Conservation (phyloP, 2,888 invertebrate species). For the Diarsia dahlii region DNA sequence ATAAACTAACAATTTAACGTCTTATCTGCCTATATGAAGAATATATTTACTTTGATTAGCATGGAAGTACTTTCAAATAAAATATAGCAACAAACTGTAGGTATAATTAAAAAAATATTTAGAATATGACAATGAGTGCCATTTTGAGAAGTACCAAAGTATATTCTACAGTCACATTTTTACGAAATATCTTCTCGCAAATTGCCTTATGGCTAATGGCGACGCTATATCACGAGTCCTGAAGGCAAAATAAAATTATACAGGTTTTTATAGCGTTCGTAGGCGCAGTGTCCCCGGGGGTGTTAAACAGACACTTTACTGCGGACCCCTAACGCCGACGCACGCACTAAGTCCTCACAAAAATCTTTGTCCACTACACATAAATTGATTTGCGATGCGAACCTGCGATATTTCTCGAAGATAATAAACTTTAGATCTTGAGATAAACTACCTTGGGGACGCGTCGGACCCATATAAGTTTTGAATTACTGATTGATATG, state of each 20-base stretch:
- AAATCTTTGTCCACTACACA: conserved; percentile 64
- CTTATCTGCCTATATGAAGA: conserved; percentile 27
- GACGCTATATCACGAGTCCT: conserved; percentile 68
- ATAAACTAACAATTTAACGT: conserved; percentile 42
- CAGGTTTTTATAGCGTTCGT: conserved; percentile 73
- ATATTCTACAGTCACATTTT: conserved; percentile 56
- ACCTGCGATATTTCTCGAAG: conserved; percentile 56
- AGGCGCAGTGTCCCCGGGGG: conserved; percentile 67
- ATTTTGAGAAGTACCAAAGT: conserved; percentile 25
- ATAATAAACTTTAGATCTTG: conserved; percentile 58
- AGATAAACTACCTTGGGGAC: conserved; percentile 35
- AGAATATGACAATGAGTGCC: neutral
- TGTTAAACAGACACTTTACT: conserved; percentile 69
- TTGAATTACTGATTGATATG: conserved; percentile 36
- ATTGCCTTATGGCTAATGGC: conserved; percentile 69
- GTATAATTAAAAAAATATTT: neutral
- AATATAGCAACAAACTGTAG: neutral
- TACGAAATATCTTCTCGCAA: conserved; percentile 65
- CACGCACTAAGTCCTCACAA: conserved; percentile 60
- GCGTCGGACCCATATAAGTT: conserved; percentile 19
- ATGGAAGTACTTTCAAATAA: neutral
- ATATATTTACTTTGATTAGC: neutral
- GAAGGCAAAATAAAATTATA: conserved; percentile 75
- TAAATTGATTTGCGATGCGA: conserved; percentile 69
- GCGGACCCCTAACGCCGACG: conserved; percentile 50